Percentiles rank a stretch among this genome's conserved stretches.
Evolutionary conservation across 2,797 vertebrate genomes (phyloP).

Genomic region (Diplodus sargus): DNA sequence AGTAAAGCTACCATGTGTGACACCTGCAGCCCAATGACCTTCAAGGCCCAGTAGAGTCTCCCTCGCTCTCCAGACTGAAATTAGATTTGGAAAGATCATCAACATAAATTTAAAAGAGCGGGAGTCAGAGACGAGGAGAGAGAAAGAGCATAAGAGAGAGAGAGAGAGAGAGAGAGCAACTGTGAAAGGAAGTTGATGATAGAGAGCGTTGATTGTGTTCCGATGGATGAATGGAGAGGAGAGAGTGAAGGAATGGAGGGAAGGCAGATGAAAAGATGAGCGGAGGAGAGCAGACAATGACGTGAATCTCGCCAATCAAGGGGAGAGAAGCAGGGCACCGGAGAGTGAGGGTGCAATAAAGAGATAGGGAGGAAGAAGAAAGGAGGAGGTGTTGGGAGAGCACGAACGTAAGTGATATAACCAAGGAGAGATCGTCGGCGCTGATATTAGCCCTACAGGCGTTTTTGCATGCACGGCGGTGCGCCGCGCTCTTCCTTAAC

Average conservation of each 20-base stretch:
- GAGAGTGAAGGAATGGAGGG: constrained; percentile 57
- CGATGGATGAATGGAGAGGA: constrained; percentile 57
- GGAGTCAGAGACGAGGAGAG: constrained; percentile 37
- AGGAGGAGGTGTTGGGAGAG: constrained; percentile 56
- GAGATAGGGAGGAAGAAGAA: constrained; percentile 40
- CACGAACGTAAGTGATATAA: constrained; percentile 64
- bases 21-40: constrained; percentile 77
- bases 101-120: constrained; percentile 76
- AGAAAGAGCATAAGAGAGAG: constrained; percentile 2
- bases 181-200: constrained; percentile 53
- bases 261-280: constrained; percentile 51
- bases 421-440: constrained; percentile 52
- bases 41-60: constrained; percentile 70
- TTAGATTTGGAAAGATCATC: constrained; percentile 78
- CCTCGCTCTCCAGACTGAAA: constrained; percentile 58
- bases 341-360: constrained; percentile 50
- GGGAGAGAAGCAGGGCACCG: constrained; percentile 17
- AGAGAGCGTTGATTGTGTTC: constrained; percentile 55
- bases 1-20: constrained; percentile 48
- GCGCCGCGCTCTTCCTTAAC: constrained; percentile 75
- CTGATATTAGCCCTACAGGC: constrained; percentile 72
- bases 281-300: constrained; percentile 52
- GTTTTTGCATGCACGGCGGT: constrained; percentile 69
- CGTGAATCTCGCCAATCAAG: constrained; percentile 51
- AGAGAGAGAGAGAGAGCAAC: not conserved